phyloP scores from a whole-genome alignment of 2,888 invertebrate species.

The Agonum fuliginosum region DNA sequence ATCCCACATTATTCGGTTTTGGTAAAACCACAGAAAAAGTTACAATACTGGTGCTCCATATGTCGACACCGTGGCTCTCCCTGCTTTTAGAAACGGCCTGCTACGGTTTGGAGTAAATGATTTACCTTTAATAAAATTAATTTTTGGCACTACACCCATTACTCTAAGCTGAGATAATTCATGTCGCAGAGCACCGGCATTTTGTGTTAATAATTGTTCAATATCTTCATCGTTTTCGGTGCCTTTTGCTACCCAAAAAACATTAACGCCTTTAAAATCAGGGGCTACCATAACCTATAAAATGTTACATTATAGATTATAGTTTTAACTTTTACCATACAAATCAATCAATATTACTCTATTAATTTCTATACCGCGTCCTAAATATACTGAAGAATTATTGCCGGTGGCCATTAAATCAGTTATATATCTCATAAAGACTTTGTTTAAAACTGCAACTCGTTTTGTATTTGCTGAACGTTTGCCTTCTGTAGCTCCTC shows the following conservation, averaged over 20 bases:
- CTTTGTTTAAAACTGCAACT: constrained; percentile 82
- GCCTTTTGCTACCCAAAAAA: constrained; percentile 83
- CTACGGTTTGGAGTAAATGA: too few relatives aligned
- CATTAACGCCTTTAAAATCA: constrained; percentile 81
- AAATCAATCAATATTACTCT: constrained; percentile 71
- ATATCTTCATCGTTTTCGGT: constrained; percentile 74
- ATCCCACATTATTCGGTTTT: too few relatives aligned
- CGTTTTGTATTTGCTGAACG: constrained; percentile 77
- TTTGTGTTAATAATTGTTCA: constrained; percentile 75
- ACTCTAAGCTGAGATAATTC: constrained; percentile 83
- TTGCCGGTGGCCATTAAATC: constrained; percentile 86
- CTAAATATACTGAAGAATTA: constrained; percentile 77
- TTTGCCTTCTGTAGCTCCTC: constrained; percentile 72
- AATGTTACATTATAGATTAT: neutral
- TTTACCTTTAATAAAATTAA: constrained; percentile 82
- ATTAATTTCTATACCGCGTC: constrained; percentile 83
- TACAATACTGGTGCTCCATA: too few relatives aligned
- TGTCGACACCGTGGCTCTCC: too few relatives aligned
- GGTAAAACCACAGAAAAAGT: too few relatives aligned
- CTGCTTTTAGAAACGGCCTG: neutral
- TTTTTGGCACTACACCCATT: constrained; percentile 85
- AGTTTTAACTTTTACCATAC: too few relatives aligned
- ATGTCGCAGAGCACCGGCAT: constrained; percentile 79
- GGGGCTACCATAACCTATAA: constrained; percentile 78
- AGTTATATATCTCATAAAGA: constrained; percentile 88